Base-by-base conservation (phyloP, 2,797 vertebrate species). In the Alectoris magna region DNA sequence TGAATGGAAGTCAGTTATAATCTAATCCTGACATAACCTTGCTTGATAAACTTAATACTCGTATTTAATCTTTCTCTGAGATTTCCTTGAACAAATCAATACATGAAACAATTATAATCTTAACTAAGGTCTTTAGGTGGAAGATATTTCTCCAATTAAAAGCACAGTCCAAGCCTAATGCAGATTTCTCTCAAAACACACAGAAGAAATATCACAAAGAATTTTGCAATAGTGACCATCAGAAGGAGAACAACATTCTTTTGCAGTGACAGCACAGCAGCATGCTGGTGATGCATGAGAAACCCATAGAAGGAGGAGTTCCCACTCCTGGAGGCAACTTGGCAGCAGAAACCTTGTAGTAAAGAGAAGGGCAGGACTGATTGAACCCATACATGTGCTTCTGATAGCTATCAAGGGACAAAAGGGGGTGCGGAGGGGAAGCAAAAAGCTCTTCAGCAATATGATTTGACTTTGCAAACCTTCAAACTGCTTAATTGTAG, bases 221-320 rank as follows among this genome's bases (percentile, higher is more conserved):
- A 36, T 85, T 91, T 78, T 89, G 72, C 84, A 94, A 38, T 60
- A 69, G 77, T 90, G 83, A 90, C 78, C 90, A 83, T 68, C 56
- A 76, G 76, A 91, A 92, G 74, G 46, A 87, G 91, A 94, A 86
- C 91, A 96, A 94, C 85, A 96, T 97, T 93, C 94, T 96, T 95
- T 82, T 46, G 77, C 39, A 39, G 5, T 94, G 95, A 94, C 85
- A 88, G 53, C 59, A 81, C 18, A 62, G 64, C 87, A 92, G 72
- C 39, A 71, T 87, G 74, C 46, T 38, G 1, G 3, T 48, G 87
- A 84, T 0, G 29, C 74, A 38, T 13, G 24, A 7, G 43, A 90
- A 95, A 43, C 48, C 49, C 68, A 4, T 31, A 34, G 85, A 84
- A 83, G 80, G 76, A 92, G 46, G 85, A 66, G 21, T 86, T 26